These are phyloP conservation scores for Synanthedon formicaeformis DNA, from an alignment of 2,888 invertebrate genomes.

Conservation along the genomic window DNA sequence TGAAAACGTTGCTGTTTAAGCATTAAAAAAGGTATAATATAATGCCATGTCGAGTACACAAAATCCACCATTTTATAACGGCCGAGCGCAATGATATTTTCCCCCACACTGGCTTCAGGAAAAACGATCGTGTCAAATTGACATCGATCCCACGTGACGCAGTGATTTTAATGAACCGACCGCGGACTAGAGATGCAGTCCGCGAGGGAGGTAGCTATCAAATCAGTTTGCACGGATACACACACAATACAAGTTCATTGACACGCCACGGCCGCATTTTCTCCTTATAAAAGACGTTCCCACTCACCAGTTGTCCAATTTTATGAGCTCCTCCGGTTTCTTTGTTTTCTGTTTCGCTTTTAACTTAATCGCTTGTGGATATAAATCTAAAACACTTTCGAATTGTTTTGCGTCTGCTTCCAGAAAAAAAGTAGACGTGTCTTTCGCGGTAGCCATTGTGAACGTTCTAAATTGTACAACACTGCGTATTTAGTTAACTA, in stretches of 20 bases:
- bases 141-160: conserved; percentile 81
- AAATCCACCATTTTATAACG: conserved; percentile 71
- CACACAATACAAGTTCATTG: conserved; percentile 73
- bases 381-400: conserved; percentile 89
- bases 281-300: conserved; percentile 63
- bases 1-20: conserved; percentile 20
- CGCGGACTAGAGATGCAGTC: conserved; percentile 73
- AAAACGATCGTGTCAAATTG: conserved; percentile 73
- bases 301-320: conserved; percentile 95
- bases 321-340: conserved; percentile 94
- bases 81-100: conserved; percentile 66
- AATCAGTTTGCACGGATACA: conserved; percentile 73
- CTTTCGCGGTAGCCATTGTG: conserved; percentile 88
- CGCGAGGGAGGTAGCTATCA: conserved; percentile 76
- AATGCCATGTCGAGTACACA: conserved; percentile 41
- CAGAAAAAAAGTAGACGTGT: conserved; percentile 93
- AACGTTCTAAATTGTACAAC: conserved; percentile 71
- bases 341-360: conserved; percentile 92
- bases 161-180: conserved; percentile 78
- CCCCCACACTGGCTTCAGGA: conserved; percentile 65
- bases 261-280: conserved; percentile 73
- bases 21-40: conserved; percentile 39
- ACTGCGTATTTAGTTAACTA: conserved; percentile 70
- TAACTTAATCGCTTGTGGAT: conserved; percentile 89
- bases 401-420: conserved; percentile 89